Base-by-base conservation (phyloP, 2,888 invertebrate species). In the Nomada flava region DNA sequence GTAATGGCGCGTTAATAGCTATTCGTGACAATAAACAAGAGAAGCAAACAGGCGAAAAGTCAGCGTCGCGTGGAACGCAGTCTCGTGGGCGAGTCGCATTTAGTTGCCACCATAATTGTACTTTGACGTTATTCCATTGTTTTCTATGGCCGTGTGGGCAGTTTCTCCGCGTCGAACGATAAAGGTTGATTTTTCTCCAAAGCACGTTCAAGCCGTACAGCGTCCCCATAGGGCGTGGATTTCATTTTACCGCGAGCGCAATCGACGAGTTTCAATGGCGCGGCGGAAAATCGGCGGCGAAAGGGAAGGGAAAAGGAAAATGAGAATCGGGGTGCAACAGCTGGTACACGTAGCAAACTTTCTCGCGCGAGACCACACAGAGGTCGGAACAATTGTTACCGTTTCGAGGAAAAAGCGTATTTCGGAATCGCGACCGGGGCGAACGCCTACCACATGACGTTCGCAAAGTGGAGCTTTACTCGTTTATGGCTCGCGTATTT, bases 401-500 rank as follows among this genome's bases (percentile, higher is more conserved):
- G 18, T 57, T 67, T 70, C 75, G 42, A 26, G 59, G 83, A 87
- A 87, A 70, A 80, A 84, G 78, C 69, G 76, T 20, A 72, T 84
- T 83, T 79, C 62, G 81, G 71, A 82, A 85, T 74, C 76, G 73
- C 76, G 76, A 62, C n/a, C 63, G 64, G 62, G 55, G 68, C 36
- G 4, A 65, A 68, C 90, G 91, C 89, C 73, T 91, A 88, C 91
- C 90, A 89, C 88, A 89, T 89, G 90, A 88, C 86, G 85, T 76
- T 81, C 72, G 74, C 81, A 60, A 83, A 78, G 52, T 26, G 64
- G 50, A 9, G 20, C 55, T 50, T 53, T 71, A 63, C 63, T 70
- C 84, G 78, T 85, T 71, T 85, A 67, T 76, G 79, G 82, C 82
- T 85, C 82, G 71, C 84, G 85, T 88, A 78, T 82, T 75, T 75